Base-by-base conservation (phyloP, 1,140 invertebrate species). In the Bacillus rossius region DNA sequence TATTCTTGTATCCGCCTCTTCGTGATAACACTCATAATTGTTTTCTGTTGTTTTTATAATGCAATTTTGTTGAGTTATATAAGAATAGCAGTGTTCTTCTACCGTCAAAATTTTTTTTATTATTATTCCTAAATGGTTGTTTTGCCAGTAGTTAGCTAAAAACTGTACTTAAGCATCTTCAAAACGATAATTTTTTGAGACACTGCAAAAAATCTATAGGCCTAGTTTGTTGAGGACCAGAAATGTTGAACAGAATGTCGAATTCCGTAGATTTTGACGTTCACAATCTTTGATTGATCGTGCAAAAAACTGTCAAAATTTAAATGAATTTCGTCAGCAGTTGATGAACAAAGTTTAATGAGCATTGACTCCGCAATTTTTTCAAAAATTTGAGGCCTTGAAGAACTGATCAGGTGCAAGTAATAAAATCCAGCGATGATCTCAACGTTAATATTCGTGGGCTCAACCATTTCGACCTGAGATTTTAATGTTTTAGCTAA, bases 261-360 rank as follows among this genome's bases (percentile, higher is more conserved):
- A 34, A 3, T 8, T 53, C 57, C 55, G 68, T 22, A 47, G 57
- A 42, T 52, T 67, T 64, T 62, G 10, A 40, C 68, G 52, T 66
- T 71, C 67, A 2, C 20, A 64, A 68, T 72, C 69, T 69, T 71
- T 71, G 20, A 72, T 71, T 38, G 66, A 71, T 2, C 65, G 65
- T 45, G 64, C 45, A 70, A 67, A 47, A 71, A 71, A 8, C 63
- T 48, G 64, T 71, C 67, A 62, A 71, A 71, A 59, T 71, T 64
- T 49, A 70, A 55, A 66, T 67, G 61, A 26, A 68, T 61, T 61
- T 65, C 60, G 50, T 22, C 20, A 55, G 42, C 25, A 34, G 59
- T 62, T 2, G 48, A 41, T 10, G 20, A 22, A 20, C 48, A 59
- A 1, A 55, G n/a, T 53, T 40, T 59, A 14, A 20, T 40, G 17